Conservation (phyloP, 2,113 vertebrate species). For the Physeter macrocephalus region DNA sequence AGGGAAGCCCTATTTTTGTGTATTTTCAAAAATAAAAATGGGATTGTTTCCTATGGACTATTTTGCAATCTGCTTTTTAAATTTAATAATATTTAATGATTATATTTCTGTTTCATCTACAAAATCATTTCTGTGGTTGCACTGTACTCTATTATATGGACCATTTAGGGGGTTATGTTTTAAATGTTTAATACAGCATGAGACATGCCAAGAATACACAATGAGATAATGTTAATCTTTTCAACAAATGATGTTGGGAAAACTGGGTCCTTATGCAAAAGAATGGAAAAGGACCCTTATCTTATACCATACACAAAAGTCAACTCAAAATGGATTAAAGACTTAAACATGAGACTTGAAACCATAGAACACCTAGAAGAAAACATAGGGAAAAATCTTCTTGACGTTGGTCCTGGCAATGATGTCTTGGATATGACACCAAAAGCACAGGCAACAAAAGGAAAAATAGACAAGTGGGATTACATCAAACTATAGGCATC, state of each 20-base stretch:
- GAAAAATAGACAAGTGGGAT: not conserved
- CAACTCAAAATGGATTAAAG: not conserved
- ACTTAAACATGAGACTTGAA: not conserved
- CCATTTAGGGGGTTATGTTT: not conserved
- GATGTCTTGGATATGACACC: not conserved
- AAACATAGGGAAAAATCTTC: not conserved
- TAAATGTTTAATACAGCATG: not conserved
- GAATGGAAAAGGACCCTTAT: not conserved
- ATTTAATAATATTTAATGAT: not conserved
- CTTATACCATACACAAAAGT: not conserved
- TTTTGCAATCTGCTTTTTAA: not conserved
- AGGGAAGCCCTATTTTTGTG: not conserved
- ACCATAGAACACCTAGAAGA: not conserved
- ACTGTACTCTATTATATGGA: not conserved
- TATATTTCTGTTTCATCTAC: not conserved
- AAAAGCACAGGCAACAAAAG: not conserved
- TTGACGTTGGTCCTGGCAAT: not conserved
- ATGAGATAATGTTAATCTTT: not conserved
- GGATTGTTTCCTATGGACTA: not conserved
- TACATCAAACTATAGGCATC: not conserved
- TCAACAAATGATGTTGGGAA: not conserved
- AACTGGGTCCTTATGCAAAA: not conserved
- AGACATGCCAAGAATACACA: not conserved
- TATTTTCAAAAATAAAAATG: slow-evolving; percentile 1
- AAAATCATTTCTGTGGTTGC: not conserved